phyloP scores from a whole-genome alignment of 2,797 vertebrate species.

The Cephalopachus bancanus region DNA sequence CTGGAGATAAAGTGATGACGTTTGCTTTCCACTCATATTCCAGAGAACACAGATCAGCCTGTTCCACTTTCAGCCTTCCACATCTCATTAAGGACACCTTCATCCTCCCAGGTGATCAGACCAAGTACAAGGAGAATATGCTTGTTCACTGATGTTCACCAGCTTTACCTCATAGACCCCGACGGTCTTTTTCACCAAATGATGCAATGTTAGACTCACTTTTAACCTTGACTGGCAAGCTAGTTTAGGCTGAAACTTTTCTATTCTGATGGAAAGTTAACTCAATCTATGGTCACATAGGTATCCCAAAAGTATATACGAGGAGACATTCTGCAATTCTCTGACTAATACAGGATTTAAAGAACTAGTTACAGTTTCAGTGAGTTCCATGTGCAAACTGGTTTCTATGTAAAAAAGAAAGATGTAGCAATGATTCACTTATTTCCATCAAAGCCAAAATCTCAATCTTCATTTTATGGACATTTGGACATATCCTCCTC shows the following conservation, averaged over 20 bases:
- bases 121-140: background rate
- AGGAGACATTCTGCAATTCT: background rate
- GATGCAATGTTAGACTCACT: background rate
- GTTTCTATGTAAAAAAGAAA: background rate
- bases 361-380: background rate
- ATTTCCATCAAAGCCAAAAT: background rate
- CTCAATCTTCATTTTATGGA: conserved; percentile 6
- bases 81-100: background rate
- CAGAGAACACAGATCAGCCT: background rate
- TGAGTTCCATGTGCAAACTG: background rate
- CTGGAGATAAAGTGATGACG: background rate
- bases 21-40: background rate
- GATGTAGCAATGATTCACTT: background rate
- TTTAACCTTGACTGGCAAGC: background rate
- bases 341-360: background rate
- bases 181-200: background rate
- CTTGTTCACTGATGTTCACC: background rate
- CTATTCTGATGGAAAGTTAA: background rate
- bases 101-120: background rate
- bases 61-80: background rate
- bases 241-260: background rate
- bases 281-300: background rate
- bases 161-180: background rate
- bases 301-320: background rate
- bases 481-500: conserved; percentile 19